Evolutionary conservation across 2,797 vertebrate species (phyloP).

Genomic region (Coilia nasus): DNA sequence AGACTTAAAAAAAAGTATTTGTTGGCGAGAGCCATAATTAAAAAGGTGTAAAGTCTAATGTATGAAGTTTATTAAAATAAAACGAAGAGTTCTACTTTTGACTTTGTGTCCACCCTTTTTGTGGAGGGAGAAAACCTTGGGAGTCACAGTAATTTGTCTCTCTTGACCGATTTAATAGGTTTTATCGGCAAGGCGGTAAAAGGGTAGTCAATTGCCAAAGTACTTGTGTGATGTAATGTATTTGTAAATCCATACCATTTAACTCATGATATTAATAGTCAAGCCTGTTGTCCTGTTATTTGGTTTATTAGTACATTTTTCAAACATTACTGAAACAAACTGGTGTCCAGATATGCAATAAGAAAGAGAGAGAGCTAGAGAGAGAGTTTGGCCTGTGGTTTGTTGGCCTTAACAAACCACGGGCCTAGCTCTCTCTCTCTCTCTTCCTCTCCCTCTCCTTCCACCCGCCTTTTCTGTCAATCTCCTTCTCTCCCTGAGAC

Average conservation of each 20-base stretch:
- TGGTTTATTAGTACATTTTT: not conserved
- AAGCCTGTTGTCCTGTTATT: not conserved
- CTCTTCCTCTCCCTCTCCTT: no score
- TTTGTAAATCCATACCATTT: constrained; percentile 41
- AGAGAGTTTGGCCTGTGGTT: no score
- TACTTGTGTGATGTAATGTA: constrained; percentile 31
- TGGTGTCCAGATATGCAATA: not conserved
- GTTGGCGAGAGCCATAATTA: not conserved
- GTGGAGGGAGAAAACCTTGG: not conserved
- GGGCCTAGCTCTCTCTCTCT: no score
- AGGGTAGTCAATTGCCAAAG: constrained; percentile 31
- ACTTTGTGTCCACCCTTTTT: constrained; percentile 9
- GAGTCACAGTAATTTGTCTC: constrained; percentile 34
- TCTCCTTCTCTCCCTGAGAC: not conserved
- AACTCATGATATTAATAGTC: constrained; percentile 28
- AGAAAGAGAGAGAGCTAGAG: no score
- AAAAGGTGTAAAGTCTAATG: not conserved
- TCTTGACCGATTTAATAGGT: constrained; percentile 32
- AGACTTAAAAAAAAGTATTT: not conserved
- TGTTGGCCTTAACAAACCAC: no score
- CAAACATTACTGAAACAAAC: not conserved
- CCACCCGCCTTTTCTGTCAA: not conserved
- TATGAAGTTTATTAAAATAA: not conserved
- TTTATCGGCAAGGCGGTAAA: constrained; percentile 47
- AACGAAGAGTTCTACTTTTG: constrained; percentile 3